Conservation (phyloP, 2,113 vertebrate species). For the Tenrec ecaudatus region DNA sequence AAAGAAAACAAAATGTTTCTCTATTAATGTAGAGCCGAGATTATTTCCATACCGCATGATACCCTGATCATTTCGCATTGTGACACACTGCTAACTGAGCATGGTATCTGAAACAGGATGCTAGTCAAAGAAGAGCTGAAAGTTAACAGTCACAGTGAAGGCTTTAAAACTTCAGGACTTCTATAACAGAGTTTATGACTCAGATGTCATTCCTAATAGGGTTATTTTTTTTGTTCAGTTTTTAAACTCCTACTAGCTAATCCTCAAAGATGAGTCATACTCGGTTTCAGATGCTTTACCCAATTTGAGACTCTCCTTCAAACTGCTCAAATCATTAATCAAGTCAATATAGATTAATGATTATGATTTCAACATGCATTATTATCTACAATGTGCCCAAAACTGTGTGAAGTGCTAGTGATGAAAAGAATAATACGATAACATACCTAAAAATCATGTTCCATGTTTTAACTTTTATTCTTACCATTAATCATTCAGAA, state of each 20-base stretch:
- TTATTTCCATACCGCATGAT: background rate
- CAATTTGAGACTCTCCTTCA: slow-evolving; percentile 27
- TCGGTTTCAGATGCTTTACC: background rate
- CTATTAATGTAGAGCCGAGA: background rate
- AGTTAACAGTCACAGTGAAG: background rate
- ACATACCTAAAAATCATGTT: background rate
- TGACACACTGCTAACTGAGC: background rate
- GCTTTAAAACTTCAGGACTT: slow-evolving; percentile 24
- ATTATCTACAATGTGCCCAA: background rate
- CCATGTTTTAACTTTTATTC: background rate
- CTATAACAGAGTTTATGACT: slow-evolving; percentile 36
- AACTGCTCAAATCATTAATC: slow-evolving; percentile 29
- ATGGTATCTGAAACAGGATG: background rate
- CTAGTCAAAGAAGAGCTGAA: background rate
- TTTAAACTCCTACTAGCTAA: slow-evolving; percentile 53
- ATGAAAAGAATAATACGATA: slow-evolving; percentile 14
- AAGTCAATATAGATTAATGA: background rate
- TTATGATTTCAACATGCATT: background rate
- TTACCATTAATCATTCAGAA: background rate
- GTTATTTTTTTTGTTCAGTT: slow-evolving; percentile 55
- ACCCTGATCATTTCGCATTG: background rate
- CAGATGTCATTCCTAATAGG: slow-evolving; percentile 56
- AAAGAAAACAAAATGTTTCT: slow-evolving; percentile 13
- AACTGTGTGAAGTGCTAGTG: background rate
- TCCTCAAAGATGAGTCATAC: slow-evolving; percentile 40